Conservation (phyloP, 2,888 invertebrate genomes). For the Vesta saturnalis region DNA sequence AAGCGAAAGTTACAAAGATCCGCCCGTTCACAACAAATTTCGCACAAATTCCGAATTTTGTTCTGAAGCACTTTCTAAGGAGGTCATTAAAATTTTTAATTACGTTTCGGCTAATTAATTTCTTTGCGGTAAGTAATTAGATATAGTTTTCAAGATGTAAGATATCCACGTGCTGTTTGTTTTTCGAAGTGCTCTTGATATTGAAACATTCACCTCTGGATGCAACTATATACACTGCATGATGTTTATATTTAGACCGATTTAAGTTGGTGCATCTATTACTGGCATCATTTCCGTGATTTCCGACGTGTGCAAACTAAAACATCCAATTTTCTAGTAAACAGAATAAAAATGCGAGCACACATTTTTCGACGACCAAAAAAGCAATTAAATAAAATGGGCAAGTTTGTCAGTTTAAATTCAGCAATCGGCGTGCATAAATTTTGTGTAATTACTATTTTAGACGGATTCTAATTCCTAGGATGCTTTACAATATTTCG, state of each 20-base stretch:
- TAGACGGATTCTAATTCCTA: too few relatives aligned
- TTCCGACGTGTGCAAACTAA: slow-evolving; percentile 24
- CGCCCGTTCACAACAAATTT: background rate
- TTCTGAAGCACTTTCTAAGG: background rate
- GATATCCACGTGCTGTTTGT: slow-evolving; percentile 48
- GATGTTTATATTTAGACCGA: slow-evolving; percentile 31
- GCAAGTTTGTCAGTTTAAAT: background rate
- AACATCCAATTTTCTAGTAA: background rate
- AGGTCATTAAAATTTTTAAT: background rate
- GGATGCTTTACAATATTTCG: background rate
- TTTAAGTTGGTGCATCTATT: slow-evolving; percentile 30
- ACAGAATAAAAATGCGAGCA: too few relatives aligned
- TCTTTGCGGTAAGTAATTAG: slow-evolving; percentile 7
- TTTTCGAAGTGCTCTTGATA: slow-evolving; percentile 51
- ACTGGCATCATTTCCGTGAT: slow-evolving; percentile 33
- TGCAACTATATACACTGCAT: slow-evolving; percentile 18
- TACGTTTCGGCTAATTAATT: background rate
- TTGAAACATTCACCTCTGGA: slow-evolving; percentile 50
- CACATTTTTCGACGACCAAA: background rate
- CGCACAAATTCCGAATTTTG: background rate
- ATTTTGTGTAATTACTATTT: background rate
- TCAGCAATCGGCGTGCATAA: background rate
- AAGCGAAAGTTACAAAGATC: slow-evolving; percentile 26
- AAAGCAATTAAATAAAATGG: background rate
- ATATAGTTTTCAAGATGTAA: slow-evolving; percentile 13